phyloP scores from a whole-genome alignment of 2,888 invertebrate genomes.

The Papilio protenor region DNA sequence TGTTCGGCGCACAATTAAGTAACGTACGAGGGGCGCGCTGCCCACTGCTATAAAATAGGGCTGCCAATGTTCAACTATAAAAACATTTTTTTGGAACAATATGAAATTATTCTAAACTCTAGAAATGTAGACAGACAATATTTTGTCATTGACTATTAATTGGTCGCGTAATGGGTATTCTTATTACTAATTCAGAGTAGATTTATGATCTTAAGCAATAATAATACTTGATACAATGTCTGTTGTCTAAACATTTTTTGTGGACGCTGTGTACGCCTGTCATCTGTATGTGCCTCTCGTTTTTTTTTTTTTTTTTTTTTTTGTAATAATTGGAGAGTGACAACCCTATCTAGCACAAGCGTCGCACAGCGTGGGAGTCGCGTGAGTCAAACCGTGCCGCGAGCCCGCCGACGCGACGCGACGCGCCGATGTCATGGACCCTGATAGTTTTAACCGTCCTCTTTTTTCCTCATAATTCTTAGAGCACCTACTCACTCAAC shows the following conservation, averaged over 20 bases:
- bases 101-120: no score
- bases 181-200: no score
- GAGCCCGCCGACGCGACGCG: conserved; percentile 37
- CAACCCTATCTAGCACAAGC: conserved; percentile 34
- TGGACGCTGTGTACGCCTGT: no score
- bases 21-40: conserved; percentile 41
- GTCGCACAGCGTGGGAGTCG: conserved; percentile 50
- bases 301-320: background rate
- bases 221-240: no score
- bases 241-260: no score
- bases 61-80: conserved; percentile 1
- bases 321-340: background rate
- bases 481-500: background rate
- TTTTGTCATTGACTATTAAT: no score
- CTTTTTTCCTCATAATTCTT: conserved; percentile 29
- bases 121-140: no score
- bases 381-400: conserved; percentile 47
- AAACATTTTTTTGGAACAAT: no score
- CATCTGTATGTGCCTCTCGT: no score
- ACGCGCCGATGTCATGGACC: conserved; percentile 35
- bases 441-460: conserved; percentile 20
- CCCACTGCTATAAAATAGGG: conserved; percentile 33
- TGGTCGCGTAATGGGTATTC: no score
- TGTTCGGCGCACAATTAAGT: conserved; percentile 44
- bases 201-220: no score